Percentiles rank a stretch among this genome's conserved stretches.
Evolutionary conservation across 2,888 invertebrate genomes (phyloP).

Genomic region (Sinotaia quadrata): DNA sequence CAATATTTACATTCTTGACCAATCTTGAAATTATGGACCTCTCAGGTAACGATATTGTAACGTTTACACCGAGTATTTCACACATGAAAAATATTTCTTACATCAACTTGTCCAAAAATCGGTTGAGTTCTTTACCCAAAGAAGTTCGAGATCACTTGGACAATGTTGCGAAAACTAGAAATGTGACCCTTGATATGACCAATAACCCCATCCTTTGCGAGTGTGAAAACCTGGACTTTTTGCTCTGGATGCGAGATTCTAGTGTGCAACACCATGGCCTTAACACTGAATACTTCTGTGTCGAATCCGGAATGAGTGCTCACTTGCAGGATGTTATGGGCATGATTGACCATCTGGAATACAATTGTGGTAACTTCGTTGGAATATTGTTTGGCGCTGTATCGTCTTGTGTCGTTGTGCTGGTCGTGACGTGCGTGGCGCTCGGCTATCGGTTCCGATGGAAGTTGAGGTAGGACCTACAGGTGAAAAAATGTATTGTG

Average conservation of each 20-base stretch:
- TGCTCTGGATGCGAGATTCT: conserved; percentile 27
- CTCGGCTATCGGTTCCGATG: conserved; percentile 35
- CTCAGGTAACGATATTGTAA: conserved; percentile 21
- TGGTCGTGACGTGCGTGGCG: conserved; percentile 7
- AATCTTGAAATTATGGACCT: conserved; percentile 25
- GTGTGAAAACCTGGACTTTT: conserved; percentile 31
- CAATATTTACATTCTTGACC: conserved; percentile 1
- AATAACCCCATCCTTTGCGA: conserved; percentile 32
- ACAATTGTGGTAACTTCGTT: conserved; percentile 18
- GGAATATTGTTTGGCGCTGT: conserved; percentile 23
- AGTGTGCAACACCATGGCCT: conserved; percentile 19
- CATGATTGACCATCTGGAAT: conserved; percentile 12
- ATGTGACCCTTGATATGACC: conserved; percentile 24
- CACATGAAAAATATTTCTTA: conserved; percentile 25
- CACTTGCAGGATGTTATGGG: background rate
- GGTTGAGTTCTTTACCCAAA: conserved; percentile 17
- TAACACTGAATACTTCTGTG: conserved; percentile 25
- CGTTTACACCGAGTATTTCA: background rate
- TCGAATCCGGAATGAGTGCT: background rate
- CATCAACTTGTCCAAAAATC: conserved; percentile 26
- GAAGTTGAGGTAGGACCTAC: conserved; percentile 36
- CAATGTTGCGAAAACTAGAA: background rate
- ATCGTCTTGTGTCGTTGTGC: conserved; percentile 6
- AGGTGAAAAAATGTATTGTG: too few species aligned
- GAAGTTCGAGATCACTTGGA: conserved; percentile 16